Conservation (phyloP, 2,797 vertebrate genomes). For the Hemitrygon akajei region DNA sequence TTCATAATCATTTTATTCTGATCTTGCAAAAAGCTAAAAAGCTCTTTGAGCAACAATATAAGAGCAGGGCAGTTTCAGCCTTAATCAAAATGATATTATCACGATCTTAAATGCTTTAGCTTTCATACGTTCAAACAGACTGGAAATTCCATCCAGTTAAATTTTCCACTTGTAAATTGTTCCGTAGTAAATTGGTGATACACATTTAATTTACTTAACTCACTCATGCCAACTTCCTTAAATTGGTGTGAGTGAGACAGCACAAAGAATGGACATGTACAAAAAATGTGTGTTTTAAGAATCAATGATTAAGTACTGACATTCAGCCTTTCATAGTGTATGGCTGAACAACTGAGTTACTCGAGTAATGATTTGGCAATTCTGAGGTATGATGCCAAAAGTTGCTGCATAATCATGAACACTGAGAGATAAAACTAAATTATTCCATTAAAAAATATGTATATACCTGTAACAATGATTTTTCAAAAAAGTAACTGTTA, state of each 20-base stretch:
- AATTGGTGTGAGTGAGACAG: not conserved
- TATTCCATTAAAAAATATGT: not conserved
- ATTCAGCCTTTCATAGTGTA: not conserved
- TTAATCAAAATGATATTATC: not conserved
- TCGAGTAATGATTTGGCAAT: constrained; percentile 1
- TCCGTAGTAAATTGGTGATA: not conserved
- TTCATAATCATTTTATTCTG: constrained; percentile 9
- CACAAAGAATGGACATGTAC: not conserved
- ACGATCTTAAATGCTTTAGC: not conserved
- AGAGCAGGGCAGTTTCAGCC: not conserved
- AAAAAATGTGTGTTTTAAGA: not conserved
- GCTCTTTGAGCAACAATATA: not conserved
- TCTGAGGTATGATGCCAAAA: not conserved
- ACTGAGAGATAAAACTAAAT: not conserved
- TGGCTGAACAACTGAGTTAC: constrained; percentile 10
- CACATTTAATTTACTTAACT: not conserved
- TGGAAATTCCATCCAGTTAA: not conserved
- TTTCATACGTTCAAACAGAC: not conserved
- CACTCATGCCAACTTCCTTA: not conserved
- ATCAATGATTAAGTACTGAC: not conserved
- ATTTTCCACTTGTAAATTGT: constrained; percentile 9
- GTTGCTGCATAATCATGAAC: not conserved
- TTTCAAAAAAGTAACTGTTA: no score
- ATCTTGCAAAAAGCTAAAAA: not conserved
- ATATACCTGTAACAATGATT: not conserved